Percentiles rank a stretch among this genome's conserved stretches.
These are phyloP conservation scores for Gymnodraco acuticeps DNA, from an alignment of 2,797 vertebrate species.

Conservation along the genomic window DNA sequence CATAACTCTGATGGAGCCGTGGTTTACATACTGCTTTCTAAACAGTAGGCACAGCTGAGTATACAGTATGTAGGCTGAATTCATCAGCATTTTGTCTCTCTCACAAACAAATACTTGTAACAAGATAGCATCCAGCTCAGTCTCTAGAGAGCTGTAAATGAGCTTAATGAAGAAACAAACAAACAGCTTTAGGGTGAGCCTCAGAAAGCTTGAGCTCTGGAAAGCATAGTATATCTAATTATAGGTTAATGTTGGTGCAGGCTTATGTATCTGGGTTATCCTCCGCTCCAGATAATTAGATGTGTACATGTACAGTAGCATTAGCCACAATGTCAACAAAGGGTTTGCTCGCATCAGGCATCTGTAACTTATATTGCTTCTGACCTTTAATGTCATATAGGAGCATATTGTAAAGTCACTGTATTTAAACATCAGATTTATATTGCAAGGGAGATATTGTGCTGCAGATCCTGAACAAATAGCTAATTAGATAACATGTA, in stretches of 20 bases:
- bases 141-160: slow-evolving; percentile 79
- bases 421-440: slow-evolving; percentile 20
- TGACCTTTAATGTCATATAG: slow-evolving; percentile 38
- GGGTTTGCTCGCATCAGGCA: slow-evolving; percentile 49
- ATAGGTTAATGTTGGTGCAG: slow-evolving; percentile 73
- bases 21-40: slow-evolving; percentile 16
- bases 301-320: slow-evolving; percentile 42
- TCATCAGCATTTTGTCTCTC: slow-evolving; percentile 50
- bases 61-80: slow-evolving; percentile 12
- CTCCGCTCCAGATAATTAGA: slow-evolving; percentile 66
- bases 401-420: slow-evolving; percentile 23
- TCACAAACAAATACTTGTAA: slow-evolving; percentile 57
- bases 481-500: slow-evolving; percentile 32
- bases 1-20: background rate
- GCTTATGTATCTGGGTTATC: slow-evolving; percentile 79
- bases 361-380: slow-evolving; percentile 49
- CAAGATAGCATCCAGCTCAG: slow-evolving; percentile 53
- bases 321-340: slow-evolving; percentile 58
- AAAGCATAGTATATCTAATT: slow-evolving; percentile 76
- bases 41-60: slow-evolving; percentile 11
- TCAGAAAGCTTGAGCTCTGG: slow-evolving; percentile 69
- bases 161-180: slow-evolving; percentile 81
- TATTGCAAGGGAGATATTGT: slow-evolving; percentile 18
- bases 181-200: slow-evolving; percentile 68
- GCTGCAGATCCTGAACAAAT: slow-evolving; percentile 47